These are phyloP conservation scores for Sinocyclocheilus anophthalmus DNA, from an alignment of 2,113 vertebrate species.

Conservation along the genomic window DNA sequence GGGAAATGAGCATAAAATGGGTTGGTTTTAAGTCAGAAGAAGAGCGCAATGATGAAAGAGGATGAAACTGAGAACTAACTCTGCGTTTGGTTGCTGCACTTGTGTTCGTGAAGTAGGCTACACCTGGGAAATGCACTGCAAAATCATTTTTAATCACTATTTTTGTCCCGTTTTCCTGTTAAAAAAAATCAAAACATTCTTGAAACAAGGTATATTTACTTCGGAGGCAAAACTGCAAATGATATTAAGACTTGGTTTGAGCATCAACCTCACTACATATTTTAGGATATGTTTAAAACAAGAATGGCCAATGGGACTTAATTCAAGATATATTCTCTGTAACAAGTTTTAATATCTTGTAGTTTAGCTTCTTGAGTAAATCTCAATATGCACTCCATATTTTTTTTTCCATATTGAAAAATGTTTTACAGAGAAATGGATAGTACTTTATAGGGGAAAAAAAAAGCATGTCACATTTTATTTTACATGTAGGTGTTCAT, in stretches of 20 bases:
- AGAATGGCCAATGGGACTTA: background rate
- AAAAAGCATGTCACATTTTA: background rate
- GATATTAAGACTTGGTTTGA: too few species aligned
- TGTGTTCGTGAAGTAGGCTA: constrained; percentile 16
- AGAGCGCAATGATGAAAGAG: constrained; percentile 70
- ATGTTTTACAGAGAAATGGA: background rate
- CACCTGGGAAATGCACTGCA: constrained; percentile 22
- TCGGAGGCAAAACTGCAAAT: too few species aligned
- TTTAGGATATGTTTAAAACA: background rate
- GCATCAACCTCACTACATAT: too few species aligned
- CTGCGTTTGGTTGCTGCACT: constrained; percentile 26
- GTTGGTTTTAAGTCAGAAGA: constrained; percentile 23
- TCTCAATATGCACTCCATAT: too few species aligned
- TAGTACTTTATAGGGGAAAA: background rate
- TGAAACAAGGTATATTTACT: too few species aligned
- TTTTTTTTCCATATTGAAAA: background rate
- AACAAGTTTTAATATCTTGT: background rate
- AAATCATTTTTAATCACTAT: constrained; percentile 18
- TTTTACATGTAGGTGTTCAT: background rate
- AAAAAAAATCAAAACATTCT: background rate
- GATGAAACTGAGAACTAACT: constrained; percentile 60
- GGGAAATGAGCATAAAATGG: constrained; percentile 53
- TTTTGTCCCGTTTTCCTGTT: constrained; percentile 1
- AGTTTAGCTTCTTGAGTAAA: background rate
- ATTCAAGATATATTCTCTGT: background rate